Conservation (phyloP, 2,797 vertebrate genomes). For the Pelobates cultripes region DNA sequence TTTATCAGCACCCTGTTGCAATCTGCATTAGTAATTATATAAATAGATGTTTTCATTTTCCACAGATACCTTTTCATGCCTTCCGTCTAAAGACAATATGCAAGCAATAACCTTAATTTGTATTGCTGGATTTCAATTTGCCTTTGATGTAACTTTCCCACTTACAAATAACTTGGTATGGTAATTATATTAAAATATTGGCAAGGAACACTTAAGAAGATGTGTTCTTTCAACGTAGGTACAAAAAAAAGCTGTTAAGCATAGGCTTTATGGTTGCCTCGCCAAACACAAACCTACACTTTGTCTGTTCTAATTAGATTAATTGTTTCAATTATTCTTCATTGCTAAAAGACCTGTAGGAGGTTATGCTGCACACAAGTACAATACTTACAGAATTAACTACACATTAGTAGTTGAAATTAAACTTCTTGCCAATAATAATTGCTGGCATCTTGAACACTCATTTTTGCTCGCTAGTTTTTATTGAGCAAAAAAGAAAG, state of each 20-base stretch:
- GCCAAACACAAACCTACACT: slow-evolving; percentile 53
- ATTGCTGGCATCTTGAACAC: slow-evolving; percentile 26
- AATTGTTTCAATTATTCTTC: slow-evolving; percentile 50
- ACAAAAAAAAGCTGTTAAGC: slow-evolving; percentile 48
- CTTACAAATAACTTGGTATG: slow-evolving; percentile 14
- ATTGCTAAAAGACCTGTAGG: slow-evolving; percentile 47
- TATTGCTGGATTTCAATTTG: not conserved
- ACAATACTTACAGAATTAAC: slow-evolving; percentile 49
- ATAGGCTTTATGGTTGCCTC: slow-evolving; percentile 49
- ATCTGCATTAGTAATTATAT: too few relatives aligned
- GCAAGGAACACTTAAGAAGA: slow-evolving; percentile 28
- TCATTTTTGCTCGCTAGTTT: not conserved
- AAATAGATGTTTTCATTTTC: too few relatives aligned
- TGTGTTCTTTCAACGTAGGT: slow-evolving; percentile 37
- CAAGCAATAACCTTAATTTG: not conserved
- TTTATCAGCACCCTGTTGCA: too few relatives aligned
- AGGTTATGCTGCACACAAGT: slow-evolving; percentile 37
- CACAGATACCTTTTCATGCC: not conserved
- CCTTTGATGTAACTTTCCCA: slow-evolving; percentile 3
- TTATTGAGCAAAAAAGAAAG: not conserved
- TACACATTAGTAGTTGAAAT: slow-evolving; percentile 36
- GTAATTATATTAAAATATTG: slow-evolving; percentile 41
- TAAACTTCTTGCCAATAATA: slow-evolving; percentile 23
- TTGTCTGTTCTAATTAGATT: slow-evolving; percentile 55
- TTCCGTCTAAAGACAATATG: not conserved